phyloP scores from a whole-genome alignment of 2,888 invertebrate species.

The Cremastobaeus sp. region DNA sequence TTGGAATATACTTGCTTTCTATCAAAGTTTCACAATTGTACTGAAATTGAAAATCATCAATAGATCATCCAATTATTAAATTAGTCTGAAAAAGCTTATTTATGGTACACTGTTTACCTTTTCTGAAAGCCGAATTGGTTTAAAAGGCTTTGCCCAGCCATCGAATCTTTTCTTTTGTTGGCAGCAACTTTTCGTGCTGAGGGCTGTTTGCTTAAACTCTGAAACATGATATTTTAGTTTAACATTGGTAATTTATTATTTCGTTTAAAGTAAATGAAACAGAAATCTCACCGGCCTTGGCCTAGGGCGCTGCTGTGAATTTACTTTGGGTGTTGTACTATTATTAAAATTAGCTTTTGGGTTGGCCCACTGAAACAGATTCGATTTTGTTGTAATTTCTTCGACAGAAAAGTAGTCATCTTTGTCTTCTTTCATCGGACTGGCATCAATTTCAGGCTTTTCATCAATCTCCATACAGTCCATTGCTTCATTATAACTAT shows the following conservation, averaged over 20 bases:
- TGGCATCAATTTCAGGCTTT: slow-evolving; percentile 3
- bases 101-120: slow-evolving; percentile 77
- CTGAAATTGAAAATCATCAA: neutral
- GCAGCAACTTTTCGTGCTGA: slow-evolving; percentile 36
- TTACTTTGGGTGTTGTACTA: neutral
- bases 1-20: too few relatives aligned
- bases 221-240: slow-evolving; percentile 8
- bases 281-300: slow-evolving; percentile 10
- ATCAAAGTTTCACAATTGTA: too few relatives aligned
- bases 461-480: slow-evolving; percentile 49
- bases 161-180: slow-evolving; percentile 72
- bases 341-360: slow-evolving; percentile 6
- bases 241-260: neutral
- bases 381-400: slow-evolving; percentile 17
- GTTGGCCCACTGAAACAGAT: slow-evolving; percentile 20
- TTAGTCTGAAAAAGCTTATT: too few relatives aligned
- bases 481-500: slow-evolving; percentile 21
- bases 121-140: slow-evolving; percentile 84
- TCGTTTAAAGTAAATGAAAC: slow-evolving; percentile 1
- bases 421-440: slow-evolving; percentile 1
- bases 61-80: too few relatives aligned
- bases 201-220: slow-evolving; percentile 38
- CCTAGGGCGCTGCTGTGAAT: neutral
- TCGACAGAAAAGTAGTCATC: slow-evolving; percentile 29
- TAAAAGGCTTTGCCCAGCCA: slow-evolving; percentile 81